Base-by-base conservation (phyloP, 2,113 vertebrate genomes). In the Neopipo cinnamomea region DNA sequence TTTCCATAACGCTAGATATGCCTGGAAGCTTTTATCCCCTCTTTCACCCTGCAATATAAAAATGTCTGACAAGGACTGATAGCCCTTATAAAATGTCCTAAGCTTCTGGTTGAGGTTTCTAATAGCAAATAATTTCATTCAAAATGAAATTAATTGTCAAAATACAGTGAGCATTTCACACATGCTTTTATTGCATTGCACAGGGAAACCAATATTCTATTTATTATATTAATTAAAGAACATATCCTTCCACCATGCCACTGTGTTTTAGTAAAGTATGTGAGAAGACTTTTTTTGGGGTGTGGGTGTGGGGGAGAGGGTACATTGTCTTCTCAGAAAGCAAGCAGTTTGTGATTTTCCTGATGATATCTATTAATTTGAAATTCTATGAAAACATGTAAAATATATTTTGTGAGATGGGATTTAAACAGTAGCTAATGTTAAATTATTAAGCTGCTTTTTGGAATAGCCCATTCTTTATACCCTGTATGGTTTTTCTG, bases 81-180 rank as follows among this genome's bases (percentile, higher is more conserved):
- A 95, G 50, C 28, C 16, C 55, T 63, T 52, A 49, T 95, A 96
- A 97, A 98, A 94, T 63, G 42, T 91, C 80, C 91, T 67, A 49
- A 97, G 94, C 59, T 67, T 58, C 85, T 97, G 77, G 94, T 91
- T 96, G 96, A 74, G 80, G 67, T 95, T 98, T 97, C 95, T 96
- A 97, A 98, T 83, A 97, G 44, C 63, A 97, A 97, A 98, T 94
- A 89, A 95, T 95, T 97, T 78, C 7, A 92, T 96, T 96, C 87
- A 73, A 96, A 97, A 96, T 93, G 98, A 96, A 97, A 96, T 55
- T 37, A 85, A 24, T 76, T 91, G 84, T 94, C 82, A 93, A 85
- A 75, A 41, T 92, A 71, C 96, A 94, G 93, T 53, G 33, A 80
- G 13, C 21, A 42, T 95, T 89, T 91, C 87, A 63, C 33, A 91